These are phyloP conservation scores for Schmidtea mediterranea DNA, from an alignment of 1,140 invertebrate species.

Conservation along the genomic window DNA sequence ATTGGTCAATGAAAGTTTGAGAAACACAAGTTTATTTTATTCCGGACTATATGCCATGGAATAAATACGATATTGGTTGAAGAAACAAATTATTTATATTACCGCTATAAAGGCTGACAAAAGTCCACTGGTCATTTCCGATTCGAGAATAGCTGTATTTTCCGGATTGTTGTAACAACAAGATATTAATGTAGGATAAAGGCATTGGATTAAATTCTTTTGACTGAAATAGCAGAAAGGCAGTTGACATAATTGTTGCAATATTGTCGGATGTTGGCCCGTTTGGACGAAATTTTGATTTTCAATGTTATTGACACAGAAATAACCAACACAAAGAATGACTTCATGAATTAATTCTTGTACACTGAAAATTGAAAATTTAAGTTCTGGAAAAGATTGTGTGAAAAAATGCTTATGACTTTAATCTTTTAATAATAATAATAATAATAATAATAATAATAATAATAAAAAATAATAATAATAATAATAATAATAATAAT, in stretches of 20 bases:
- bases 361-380: constrained; percentile 7
- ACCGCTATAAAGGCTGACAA: constrained; percentile 28
- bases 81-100: too few relatives aligned
- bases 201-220: constrained; percentile 38
- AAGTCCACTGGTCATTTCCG: constrained; percentile 42
- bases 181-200: constrained; percentile 59
- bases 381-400: too few relatives aligned
- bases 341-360: constrained; percentile 41
- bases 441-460: too few relatives aligned
- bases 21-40: too few relatives aligned
- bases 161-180: constrained; percentile 43
- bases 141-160: constrained; percentile 41
- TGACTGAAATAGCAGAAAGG: constrained; percentile 67
- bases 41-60: too few relatives aligned
- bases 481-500: too few relatives aligned
- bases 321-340: constrained; percentile 48
- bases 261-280: constrained; percentile 48
- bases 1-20: too few relatives aligned
- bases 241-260: constrained; percentile 59
- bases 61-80: too few relatives aligned
- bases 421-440: too few relatives aligned
- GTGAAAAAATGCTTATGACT: too few relatives aligned
- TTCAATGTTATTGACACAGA: constrained; percentile 44
- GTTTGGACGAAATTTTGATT: constrained; percentile 57
- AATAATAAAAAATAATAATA: too few relatives aligned